These are phyloP conservation scores for Amphiprion percula DNA, from an alignment of 2,113 vertebrate species.

Conservation along the genomic window DNA sequence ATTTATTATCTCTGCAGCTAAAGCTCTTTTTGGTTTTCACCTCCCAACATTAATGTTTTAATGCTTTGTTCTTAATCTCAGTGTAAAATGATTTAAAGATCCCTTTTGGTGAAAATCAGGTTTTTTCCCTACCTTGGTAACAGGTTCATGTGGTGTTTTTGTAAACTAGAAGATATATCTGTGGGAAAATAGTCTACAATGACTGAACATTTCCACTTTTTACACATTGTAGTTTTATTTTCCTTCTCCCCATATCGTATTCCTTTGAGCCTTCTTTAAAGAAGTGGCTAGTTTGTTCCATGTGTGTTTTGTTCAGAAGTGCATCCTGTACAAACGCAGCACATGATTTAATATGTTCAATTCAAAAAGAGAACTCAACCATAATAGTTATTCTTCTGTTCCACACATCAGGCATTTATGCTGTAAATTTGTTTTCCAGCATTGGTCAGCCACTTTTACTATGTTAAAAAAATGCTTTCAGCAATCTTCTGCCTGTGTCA, in stretches of 20 bases:
- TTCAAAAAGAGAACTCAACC: neutral
- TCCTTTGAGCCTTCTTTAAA: neutral
- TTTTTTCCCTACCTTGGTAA: too few species aligned
- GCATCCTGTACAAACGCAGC: neutral
- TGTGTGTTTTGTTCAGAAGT: neutral
- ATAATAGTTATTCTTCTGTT: neutral
- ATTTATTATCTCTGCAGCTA: conserved; percentile 27
- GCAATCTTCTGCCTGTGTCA: neutral
- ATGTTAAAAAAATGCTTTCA: neutral
- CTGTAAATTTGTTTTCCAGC: neutral
- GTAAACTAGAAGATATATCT: neutral
- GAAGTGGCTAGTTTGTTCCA: neutral
- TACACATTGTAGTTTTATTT: neutral
- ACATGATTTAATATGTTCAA: neutral
- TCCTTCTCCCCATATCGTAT: neutral
- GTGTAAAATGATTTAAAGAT: neutral
- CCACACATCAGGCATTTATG: neutral
- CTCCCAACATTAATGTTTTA: conserved; percentile 22
- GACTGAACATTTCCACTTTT: neutral
- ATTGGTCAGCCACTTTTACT: neutral
- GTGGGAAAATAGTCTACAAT: neutral
- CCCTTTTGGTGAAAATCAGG: too few species aligned
- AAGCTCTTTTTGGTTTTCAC: neutral
- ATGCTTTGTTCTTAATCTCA: neutral
- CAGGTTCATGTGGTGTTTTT: too few species aligned